Evolutionary conservation across 2,888 invertebrate species (phyloP), one percentile per base, ranked within the genome.

Genomic region (Caenorhabditis uteleia): DNA sequence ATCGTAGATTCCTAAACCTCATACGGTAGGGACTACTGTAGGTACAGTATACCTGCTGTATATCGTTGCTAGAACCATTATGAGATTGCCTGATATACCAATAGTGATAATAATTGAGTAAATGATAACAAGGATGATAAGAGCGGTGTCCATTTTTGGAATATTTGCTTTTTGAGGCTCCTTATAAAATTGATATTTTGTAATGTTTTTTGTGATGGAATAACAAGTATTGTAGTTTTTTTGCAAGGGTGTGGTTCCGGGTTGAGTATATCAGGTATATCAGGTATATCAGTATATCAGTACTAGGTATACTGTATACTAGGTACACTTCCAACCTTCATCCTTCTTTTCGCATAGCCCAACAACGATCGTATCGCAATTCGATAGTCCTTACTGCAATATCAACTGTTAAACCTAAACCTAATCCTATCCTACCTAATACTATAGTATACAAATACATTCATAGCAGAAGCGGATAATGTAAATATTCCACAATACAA

Each of bases 41-140:
- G 3, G 4, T 10, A 16, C 20, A 4, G 6, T 20, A n/a, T 14
- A 60, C 61, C 55, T 61, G 54, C 55, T 55, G 18, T 62, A 39
- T 16, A 62, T 49, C 4, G 62, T 62, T 18, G 50, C 62, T 33
- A 62, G n/a, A n/a, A 62, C 56, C 51, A 62, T 56, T 2, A 62
- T 39, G 3, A 62, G 20, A 39, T 62, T 62, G 10, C 62, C 62
- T 8, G 62, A 48, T 27, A 62, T 56, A 18, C 62, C 62, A 5
- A 53, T 47, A 0, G 57, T 26, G n/a, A 62, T 56, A 25, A 62
- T 51, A 18, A 47, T 21, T 1, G 53, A 53, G 29, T 62, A 62
- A 25, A 62, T 43, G 12, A 42, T 25, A 2, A 62, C 42, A 6
- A 62, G 48, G n/a, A 62, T 31, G n/a, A 47, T 39, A 0, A 62